A percentile compares a stretch with the other conserved stretches of the same genome.
Evolutionary conservation across 2,888 invertebrate species (phyloP).

Genomic region (Cecidostiba fungosa): DNA sequence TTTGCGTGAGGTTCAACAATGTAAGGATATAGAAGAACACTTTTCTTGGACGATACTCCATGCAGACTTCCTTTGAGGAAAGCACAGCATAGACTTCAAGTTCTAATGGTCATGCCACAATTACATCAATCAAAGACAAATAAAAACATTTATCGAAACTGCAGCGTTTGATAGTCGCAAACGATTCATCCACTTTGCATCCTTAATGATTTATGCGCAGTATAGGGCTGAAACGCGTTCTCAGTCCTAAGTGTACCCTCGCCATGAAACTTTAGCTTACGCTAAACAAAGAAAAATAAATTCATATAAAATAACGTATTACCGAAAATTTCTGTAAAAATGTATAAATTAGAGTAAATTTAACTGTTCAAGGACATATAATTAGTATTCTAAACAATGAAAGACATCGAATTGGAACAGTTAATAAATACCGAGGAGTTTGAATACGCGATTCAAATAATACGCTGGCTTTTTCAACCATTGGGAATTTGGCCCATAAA

Average conservation of each 20-base stretch:
- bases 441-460: conserved; percentile 9
- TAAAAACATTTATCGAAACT: not conserved
- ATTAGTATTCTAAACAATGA: not conserved
- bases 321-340: too few relatives aligned
- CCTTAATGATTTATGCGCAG: not conserved
- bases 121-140: not conserved
- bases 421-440: not conserved
- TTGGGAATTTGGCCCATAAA: conserved; percentile 51
- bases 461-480: not conserved
- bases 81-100: not conserved
- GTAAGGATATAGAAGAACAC: too few relatives aligned
- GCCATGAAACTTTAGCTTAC: not conserved
- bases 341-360: too few relatives aligned
- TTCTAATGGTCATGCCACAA: not conserved
- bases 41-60: too few relatives aligned
- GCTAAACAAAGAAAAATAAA: too few relatives aligned
- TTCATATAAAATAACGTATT: too few relatives aligned
- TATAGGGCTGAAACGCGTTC: not conserved
- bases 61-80: too few relatives aligned
- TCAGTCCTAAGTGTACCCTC: not conserved
- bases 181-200: conserved; percentile 8
- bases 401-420: not conserved
- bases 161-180: not conserved
- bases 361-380: too few relatives aligned
- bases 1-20: too few relatives aligned